Percentiles rank a stretch among this genome's conserved stretches.
phyloP scores from a whole-genome alignment of 2,113 vertebrate species.

The Clarias macrocephalus region DNA sequence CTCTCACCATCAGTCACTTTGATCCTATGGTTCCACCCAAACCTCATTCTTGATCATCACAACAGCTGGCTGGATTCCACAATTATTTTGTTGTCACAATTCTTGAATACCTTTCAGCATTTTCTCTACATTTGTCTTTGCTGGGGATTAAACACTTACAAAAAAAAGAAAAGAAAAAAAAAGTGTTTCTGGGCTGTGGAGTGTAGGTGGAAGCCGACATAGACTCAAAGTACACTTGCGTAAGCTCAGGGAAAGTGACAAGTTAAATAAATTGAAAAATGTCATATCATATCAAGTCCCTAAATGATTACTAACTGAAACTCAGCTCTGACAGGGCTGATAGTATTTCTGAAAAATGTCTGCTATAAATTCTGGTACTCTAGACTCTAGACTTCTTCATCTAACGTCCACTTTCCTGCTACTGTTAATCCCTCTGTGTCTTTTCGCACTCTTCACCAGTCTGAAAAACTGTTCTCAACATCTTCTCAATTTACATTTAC shows the following conservation, averaged over 20 bases:
- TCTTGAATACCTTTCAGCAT: not conserved
- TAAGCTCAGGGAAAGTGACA: conserved; percentile 4
- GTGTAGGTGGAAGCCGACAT: not conserved
- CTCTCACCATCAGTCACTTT: not conserved
- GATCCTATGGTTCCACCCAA: not conserved
- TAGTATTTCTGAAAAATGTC: not conserved
- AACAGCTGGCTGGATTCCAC: not conserved
- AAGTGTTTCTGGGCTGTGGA: not conserved
- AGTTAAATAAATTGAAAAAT: conserved; percentile 30
- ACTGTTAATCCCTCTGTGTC: not conserved
- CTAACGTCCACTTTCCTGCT: not conserved
- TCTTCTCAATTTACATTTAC: not conserved
- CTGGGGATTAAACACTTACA: not conserved
- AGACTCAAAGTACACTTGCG: not conserved
- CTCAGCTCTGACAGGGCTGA: not conserved
- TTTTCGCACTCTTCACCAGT: not conserved
- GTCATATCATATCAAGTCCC: not conserved
- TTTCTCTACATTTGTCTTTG: not conserved
- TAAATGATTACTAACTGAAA: conserved; percentile 12
- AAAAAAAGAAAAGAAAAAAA: not conserved
- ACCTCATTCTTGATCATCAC: not conserved
- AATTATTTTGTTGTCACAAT: not conserved
- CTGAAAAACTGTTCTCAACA: not conserved
- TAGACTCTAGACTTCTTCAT: not conserved
- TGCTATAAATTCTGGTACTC: not conserved